A percentile compares a stretch with the other conserved stretches of the same genome.
Evolutionary conservation across 2,888 invertebrate species (phyloP).

Genomic region (Frankliniella intonsa): DNA sequence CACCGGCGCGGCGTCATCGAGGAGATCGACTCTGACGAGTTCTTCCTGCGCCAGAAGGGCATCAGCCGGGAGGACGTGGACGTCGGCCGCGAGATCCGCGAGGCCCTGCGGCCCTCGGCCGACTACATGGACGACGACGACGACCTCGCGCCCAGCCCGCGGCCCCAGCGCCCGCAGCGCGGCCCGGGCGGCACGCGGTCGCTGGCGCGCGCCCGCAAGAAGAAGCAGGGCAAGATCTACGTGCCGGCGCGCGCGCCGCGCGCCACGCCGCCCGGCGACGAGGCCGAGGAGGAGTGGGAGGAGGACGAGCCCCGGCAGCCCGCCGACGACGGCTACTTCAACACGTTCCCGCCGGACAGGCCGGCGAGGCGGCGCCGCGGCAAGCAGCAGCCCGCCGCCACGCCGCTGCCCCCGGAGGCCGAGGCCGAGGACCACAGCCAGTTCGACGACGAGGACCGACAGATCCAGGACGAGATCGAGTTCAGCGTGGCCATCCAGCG

Average conservation of each 20-base stretch:
- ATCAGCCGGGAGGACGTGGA: conserved; percentile 78
- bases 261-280: conserved; percentile 47
- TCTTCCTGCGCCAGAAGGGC: conserved; percentile 75
- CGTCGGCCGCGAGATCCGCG: conserved; percentile 72
- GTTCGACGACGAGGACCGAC: conserved; percentile 28
- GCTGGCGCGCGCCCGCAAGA: conserved; percentile 43
- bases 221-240: conserved; percentile 34
- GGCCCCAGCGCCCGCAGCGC: conserved; percentile 41
- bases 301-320: conserved; percentile 41
- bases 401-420: conserved; percentile 29
- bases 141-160: conserved; percentile 40
- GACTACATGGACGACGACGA: conserved; percentile 48
- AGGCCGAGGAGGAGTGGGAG: conserved; percentile 56
- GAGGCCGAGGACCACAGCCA: conserved; percentile 31
- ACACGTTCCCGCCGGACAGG: conserved; percentile 47
- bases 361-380: conserved; percentile 49
- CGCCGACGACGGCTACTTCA: conserved; percentile 43
- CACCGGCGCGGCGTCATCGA: conserved; percentile 66
- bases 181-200: conserved; percentile 41
- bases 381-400: conserved; percentile 40
- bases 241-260: background rate
- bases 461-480: conserved; percentile 33
- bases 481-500: conserved; percentile 34
- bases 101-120: conserved; percentile 57
- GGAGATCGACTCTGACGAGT: conserved; percentile 83